phyloP scores from a whole-genome alignment of 2,888 invertebrate genomes.

The Malachius bipustulatus region DNA sequence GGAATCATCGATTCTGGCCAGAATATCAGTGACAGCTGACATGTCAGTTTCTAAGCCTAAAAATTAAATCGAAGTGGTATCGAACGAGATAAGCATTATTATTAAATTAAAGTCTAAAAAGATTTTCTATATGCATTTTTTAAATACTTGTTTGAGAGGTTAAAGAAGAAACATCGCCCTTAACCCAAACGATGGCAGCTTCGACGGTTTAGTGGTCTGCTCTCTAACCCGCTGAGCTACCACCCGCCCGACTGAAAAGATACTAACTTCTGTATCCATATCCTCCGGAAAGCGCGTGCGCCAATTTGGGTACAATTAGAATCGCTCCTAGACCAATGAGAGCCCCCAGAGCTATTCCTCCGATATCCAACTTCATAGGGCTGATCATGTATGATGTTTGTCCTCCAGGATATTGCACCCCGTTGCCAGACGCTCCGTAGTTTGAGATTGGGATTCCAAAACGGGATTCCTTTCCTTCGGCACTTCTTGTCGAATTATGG shows the following conservation, averaged over 20 bases:
- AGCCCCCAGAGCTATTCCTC: constrained; percentile 69
- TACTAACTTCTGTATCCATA: constrained; percentile 63
- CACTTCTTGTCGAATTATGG: constrained; percentile 28
- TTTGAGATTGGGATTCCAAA: constrained; percentile 32
- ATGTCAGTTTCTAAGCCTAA: constrained; percentile 32
- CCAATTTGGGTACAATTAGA: constrained; percentile 65
- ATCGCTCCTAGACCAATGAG: constrained; percentile 72
- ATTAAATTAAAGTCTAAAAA: background rate
- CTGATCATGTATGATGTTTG: constrained; percentile 49
- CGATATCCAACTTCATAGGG: constrained; percentile 69
- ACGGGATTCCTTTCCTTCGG: constrained; percentile 42
- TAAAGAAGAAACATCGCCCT: too few relatives aligned
- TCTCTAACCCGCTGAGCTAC: too few relatives aligned
- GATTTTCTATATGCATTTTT: constrained; percentile 5
- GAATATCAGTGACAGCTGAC: constrained; percentile 49
- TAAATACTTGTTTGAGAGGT: too few relatives aligned
- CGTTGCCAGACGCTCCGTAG: constrained; percentile 40
- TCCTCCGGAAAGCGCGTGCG: constrained; percentile 54
- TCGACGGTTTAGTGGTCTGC: too few relatives aligned
- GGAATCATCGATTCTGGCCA: constrained; percentile 53
- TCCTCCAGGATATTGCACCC: constrained; percentile 32
- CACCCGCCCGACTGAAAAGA: too few relatives aligned
- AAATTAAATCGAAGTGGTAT: constrained; percentile 14
- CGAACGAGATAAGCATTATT: constrained; percentile 4
- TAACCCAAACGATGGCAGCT: too few relatives aligned